Conservation (phyloP, 2,797 vertebrate genomes). For the Rhynchonycteris naso region DNA sequence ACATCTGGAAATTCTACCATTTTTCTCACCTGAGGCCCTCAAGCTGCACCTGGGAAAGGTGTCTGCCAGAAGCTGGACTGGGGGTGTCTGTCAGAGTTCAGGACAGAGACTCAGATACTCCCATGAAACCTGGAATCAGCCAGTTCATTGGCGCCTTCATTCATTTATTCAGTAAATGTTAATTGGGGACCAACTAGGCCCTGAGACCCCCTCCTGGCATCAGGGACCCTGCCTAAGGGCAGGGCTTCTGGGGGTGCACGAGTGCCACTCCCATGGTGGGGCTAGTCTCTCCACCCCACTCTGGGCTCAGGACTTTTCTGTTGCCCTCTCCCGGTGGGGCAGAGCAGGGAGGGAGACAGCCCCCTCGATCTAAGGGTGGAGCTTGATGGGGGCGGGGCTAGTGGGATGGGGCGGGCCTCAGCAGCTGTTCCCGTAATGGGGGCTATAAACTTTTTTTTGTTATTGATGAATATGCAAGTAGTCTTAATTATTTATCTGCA, state of each 20-base stretch:
- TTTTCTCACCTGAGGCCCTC: not conserved
- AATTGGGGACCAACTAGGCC: not conserved
- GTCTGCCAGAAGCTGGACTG: accelerated
- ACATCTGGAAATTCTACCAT: not conserved
- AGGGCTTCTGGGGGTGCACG: not conserved
- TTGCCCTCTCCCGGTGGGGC: not conserved
- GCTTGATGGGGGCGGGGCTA: not conserved
- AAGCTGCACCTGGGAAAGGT: not conserved
- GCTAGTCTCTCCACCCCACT: not conserved
- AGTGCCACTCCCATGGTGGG: accelerated
- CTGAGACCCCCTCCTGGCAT: not conserved
- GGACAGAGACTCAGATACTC: too few species aligned
- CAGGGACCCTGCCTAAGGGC: not conserved
- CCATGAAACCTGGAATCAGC: not conserved
- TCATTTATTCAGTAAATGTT: not conserved
- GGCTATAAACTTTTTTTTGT: conserved; percentile 47
- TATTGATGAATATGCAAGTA: conserved; percentile 64
- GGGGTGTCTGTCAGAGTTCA: not conserved
- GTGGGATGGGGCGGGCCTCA: not conserved
- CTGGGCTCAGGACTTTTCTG: not conserved
- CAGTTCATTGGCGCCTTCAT: not conserved
- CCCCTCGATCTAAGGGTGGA: not conserved
- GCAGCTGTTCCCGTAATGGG: conserved; percentile 75
- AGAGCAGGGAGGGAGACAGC: not conserved
- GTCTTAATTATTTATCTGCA: conserved; percentile 79